These are phyloP conservation scores for Phaethornis superciliosus DNA, from an alignment of 2,113 vertebrate species.

Conservation along the genomic window DNA sequence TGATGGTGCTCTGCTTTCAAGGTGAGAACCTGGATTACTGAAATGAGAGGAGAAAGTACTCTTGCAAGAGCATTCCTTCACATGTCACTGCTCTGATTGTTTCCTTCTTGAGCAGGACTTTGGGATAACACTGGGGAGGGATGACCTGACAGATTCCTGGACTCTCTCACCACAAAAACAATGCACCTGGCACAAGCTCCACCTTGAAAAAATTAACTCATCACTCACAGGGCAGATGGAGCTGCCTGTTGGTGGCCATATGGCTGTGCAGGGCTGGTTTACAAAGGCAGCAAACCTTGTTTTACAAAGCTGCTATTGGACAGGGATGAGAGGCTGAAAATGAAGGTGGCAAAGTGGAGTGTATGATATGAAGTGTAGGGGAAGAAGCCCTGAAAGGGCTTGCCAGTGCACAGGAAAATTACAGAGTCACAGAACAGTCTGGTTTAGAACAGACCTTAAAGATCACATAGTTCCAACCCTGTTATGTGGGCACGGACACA, in stretches of 20 bases:
- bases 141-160: not conserved
- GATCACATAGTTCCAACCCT: no score
- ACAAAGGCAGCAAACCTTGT: not conserved
- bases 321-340: not conserved
- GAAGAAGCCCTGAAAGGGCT: not conserved
- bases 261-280: fast-evolving
- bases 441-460: no score
- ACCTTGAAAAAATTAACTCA: not conserved
- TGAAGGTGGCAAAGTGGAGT: not conserved
- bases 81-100: not conserved
- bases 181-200: not conserved
- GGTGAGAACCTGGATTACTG: not conserved
- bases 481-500: no score
- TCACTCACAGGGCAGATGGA: fast-evolving
- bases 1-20: not conserved
- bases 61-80: not conserved
- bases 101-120: not conserved
- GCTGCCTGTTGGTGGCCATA: not conserved
- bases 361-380: not conserved
- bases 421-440: no score
- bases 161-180: not conserved
- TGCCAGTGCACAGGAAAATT: not conserved
- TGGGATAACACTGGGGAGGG: fast-evolving
- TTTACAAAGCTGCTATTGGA: not conserved
- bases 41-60: not conserved